phyloP scores from a whole-genome alignment of 2,113 vertebrate genomes.

The Sinosuthora webbiana region DNA sequence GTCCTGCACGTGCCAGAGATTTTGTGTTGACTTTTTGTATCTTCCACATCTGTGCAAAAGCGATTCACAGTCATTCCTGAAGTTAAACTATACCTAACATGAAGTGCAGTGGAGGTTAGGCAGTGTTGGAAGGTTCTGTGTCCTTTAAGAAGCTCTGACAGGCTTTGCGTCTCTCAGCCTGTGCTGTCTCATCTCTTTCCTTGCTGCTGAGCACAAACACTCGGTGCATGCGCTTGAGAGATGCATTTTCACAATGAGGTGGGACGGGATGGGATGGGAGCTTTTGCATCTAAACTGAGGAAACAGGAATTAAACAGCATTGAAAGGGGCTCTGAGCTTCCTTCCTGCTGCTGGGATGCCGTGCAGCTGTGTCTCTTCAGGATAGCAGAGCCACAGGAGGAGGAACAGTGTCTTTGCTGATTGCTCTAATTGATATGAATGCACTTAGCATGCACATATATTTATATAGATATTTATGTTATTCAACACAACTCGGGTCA shows the following conservation, averaged over 20 bases:
- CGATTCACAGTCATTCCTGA: not conserved
- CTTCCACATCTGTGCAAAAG: not conserved
- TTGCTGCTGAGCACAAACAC: not conserved
- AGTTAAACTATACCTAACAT: not conserved
- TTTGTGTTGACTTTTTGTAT: not conserved
- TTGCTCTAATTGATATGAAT: not conserved
- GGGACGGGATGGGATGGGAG: not conserved
- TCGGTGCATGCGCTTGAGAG: not conserved
- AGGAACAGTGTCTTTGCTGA: not conserved
- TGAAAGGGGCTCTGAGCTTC: not conserved
- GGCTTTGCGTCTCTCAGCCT: not conserved
- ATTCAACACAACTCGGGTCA: fast-evolving
- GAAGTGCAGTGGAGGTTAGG: not conserved
- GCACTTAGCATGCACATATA: not conserved
- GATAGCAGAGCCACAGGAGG: not conserved
- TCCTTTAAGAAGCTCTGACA: not conserved
- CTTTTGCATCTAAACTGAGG: not conserved
- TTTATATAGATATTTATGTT: not conserved
- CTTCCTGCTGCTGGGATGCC: not conserved
- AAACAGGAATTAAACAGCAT: not conserved
- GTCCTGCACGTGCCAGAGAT: not conserved
- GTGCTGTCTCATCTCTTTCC: not conserved
- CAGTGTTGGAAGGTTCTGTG: not conserved
- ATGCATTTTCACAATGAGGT: not conserved
- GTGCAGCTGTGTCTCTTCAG: not conserved